These are phyloP conservation scores for Zosterops lateralis DNA, from an alignment of 2,113 vertebrate species.

Conservation along the genomic window DNA sequence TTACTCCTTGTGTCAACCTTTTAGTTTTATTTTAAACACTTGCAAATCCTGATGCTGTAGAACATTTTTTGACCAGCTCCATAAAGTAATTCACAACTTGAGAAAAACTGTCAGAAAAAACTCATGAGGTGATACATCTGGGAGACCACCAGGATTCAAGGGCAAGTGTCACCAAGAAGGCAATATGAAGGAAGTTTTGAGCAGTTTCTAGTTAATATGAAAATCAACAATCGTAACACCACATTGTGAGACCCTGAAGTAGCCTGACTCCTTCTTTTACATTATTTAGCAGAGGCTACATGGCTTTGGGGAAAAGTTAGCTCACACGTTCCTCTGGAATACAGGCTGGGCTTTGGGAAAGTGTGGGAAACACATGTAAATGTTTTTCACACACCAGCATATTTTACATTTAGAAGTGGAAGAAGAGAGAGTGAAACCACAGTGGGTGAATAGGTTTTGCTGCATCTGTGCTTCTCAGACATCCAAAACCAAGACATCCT, in stretches of 20 bases:
- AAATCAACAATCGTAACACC: neutral
- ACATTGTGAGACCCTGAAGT: neutral
- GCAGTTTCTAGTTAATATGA: neutral
- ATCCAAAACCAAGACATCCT: neutral
- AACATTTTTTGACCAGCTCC: neutral
- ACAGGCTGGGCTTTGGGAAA: neutral
- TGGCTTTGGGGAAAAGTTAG: constrained; percentile 16
- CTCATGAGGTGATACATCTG: accelerated
- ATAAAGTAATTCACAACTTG: neutral
- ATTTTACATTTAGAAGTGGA: neutral
- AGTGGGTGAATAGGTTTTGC: neutral
- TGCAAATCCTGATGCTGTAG: neutral
- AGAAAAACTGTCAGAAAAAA: neutral
- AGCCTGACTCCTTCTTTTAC: neutral
- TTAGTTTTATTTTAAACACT: neutral
- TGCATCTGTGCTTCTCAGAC: neutral
- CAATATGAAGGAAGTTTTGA: neutral
- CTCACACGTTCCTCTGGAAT: neutral
- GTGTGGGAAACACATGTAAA: constrained; percentile 15
- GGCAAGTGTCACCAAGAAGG: neutral
- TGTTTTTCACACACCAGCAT: constrained; percentile 24
- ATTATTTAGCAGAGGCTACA: neutral
- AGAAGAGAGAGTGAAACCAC: neutral
- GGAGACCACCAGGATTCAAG: neutral
- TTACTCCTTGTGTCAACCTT: neutral